phyloP scores from a whole-genome alignment of 2,888 invertebrate species.

The Drosophila ustulata region DNA sequence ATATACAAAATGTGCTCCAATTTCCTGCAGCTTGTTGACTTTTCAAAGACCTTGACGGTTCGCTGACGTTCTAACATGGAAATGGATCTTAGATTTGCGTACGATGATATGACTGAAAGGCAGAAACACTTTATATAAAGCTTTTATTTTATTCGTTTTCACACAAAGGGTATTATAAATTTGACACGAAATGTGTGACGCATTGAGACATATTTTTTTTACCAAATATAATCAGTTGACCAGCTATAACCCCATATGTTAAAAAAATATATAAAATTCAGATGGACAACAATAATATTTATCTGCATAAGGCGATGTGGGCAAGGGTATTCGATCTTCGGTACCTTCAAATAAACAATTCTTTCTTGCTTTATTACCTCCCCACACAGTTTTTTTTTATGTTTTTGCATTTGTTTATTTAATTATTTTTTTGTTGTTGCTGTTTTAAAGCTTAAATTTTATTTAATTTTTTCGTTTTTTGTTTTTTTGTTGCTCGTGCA shows the following conservation, averaged over 20 bases:
- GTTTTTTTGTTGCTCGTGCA: constrained; percentile 19
- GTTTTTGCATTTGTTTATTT: constrained; percentile 33
- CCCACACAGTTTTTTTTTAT: constrained; percentile 21
- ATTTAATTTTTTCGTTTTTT: constrained; percentile 19
- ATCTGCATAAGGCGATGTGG: not conserved
- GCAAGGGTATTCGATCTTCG: constrained; percentile 2
- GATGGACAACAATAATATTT: not conserved
- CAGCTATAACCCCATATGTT: not conserved
- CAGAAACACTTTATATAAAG: constrained; percentile 20
- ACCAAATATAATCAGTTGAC: not conserved
- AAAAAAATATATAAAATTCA: not conserved
- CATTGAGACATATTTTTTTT: not conserved
- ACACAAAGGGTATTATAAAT: not conserved
- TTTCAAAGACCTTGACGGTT: constrained; percentile 72
- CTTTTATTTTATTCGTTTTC: constrained; percentile 16
- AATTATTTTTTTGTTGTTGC: constrained; percentile 16
- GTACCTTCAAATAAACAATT: not conserved
- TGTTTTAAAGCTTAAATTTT: constrained; percentile 34
- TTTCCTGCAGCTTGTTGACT: constrained; percentile 62
- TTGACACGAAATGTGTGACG: not conserved
- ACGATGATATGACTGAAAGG: constrained; percentile 37
- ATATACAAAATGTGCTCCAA: constrained; percentile 47
- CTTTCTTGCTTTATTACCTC: constrained; percentile 6
- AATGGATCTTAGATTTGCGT: constrained; percentile 48
- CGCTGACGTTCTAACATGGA: constrained; percentile 44